Evolutionary conservation across 2,113 vertebrate genomes (phyloP), one percentile per base, ranked within the genome.

Genomic region (Leptosomus discolor): DNA sequence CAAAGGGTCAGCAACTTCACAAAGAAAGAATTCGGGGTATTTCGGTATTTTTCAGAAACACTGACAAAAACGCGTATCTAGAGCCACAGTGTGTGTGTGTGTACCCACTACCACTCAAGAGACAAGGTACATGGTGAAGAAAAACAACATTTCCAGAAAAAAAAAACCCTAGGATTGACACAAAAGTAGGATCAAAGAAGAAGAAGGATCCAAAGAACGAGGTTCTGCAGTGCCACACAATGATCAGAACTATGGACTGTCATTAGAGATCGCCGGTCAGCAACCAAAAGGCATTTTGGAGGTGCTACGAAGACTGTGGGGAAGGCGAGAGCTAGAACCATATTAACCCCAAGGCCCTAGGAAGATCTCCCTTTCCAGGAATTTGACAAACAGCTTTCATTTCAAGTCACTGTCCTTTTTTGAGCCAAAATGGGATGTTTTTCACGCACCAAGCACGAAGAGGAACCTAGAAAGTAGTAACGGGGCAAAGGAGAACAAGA

Each of bases 261-360:
- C 70, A 36, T 3, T 0, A 53, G 41, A n/a, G 58, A 10, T 18
- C 86, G 4, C 45, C 1, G 4, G 39, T 30, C 48, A 90, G 60
- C 69, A 37, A 34, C 0, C 57, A 9, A 26, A 93, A 15, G 3
- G 6, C 4, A 12, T 27, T 70, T 10, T 23, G 29, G 13, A 46
- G 43, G 68, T 18, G 37, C 73, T 54, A 23, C 17, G 57, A 9
- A 58, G 22, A 7, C 48, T 2, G 36, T 3, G 39, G 43, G 48
- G 43, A 77, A 69, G 50, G 81, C 1, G 11, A 63, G 61, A 51
- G 51, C 58, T n/a, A 21, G 5, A 1, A 63, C 0, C 24, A 2
- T 11, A 10, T 20, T 36, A 22, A 37, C 5, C 64, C 30, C 48
- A 4, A 1, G 0, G 4, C 15, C 23, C 15, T 7, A 4, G 1